These are phyloP conservation scores for Eumeta japonica DNA, from an alignment of 1,140 invertebrate genomes.

Conservation along the genomic window DNA sequence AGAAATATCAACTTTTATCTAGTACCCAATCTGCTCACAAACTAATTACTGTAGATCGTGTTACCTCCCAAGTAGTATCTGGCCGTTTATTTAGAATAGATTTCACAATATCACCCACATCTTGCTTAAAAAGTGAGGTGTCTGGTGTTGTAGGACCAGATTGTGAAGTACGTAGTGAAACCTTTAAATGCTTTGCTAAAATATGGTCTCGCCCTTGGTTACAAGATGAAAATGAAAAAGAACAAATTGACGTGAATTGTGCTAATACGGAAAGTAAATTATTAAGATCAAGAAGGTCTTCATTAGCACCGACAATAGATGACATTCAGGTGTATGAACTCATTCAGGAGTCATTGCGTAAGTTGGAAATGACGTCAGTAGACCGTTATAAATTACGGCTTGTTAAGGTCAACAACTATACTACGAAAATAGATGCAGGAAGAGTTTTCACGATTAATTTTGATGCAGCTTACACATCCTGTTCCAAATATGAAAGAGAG, in stretches of 20 bases:
- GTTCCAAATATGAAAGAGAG: constrained; percentile 39
- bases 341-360: constrained; percentile 28
- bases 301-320: constrained; percentile 16
- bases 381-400: constrained; percentile 37
- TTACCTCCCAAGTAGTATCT: constrained; percentile 20
- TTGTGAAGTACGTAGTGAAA: too few relatives aligned
- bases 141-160: too few relatives aligned
- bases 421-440: constrained; percentile 28
- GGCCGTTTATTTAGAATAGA: constrained; percentile 27
- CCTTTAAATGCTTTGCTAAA: constrained; percentile 23
- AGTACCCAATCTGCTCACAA: constrained; percentile 19
- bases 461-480: constrained; percentile 41
- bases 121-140: constrained; percentile 9
- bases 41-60: constrained; percentile 26
- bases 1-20: constrained; percentile 17
- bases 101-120: constrained; percentile 20
- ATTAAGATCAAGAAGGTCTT: constrained; percentile 11
- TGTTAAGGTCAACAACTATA: constrained; percentile 31
- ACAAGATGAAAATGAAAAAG: constrained; percentile 15
- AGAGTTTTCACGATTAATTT: constrained; percentile 40
- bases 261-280: neutral
- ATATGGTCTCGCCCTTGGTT: constrained; percentile 28
- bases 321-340: constrained; percentile 24
- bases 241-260: constrained; percentile 21
- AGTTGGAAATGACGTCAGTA: constrained; percentile 34